phyloP scores from a whole-genome alignment of 2,888 invertebrate genomes.

The Pachydiplax longipennis region DNA sequence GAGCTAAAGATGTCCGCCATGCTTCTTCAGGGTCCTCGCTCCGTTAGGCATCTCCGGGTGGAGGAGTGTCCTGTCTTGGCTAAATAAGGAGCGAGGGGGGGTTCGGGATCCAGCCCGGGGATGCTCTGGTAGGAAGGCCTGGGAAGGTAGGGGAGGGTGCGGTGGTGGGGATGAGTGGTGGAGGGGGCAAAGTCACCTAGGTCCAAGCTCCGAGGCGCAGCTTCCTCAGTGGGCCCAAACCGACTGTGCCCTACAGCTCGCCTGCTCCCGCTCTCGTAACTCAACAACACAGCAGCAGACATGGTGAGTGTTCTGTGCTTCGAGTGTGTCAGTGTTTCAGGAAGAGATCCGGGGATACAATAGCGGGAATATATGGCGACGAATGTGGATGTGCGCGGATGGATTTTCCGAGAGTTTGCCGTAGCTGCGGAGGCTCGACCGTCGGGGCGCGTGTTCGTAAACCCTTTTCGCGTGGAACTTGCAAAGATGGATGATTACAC shows the following conservation, averaged over 20 bases:
- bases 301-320: conserved; percentile 20
- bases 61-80: conserved; percentile 16
- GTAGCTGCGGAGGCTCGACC: neutral
- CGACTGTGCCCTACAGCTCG: conserved; percentile 42
- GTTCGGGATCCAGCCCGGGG: neutral
- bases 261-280: conserved; percentile 20
- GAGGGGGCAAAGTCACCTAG: conserved; percentile 38
- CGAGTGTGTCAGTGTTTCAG: neutral
- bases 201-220: conserved; percentile 21
- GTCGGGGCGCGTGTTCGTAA: neutral
- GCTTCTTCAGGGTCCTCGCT: neutral
- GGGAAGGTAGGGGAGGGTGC: neutral
- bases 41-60: neutral
- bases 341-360: neutral
- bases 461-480: neutral
- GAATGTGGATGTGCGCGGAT: neutral
- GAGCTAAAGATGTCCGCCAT: neutral
- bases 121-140: neutral
- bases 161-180: neutral
- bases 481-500: neutral
- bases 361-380: neutral
- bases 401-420: neutral
- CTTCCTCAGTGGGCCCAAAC: conserved; percentile 33
- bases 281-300: conserved; percentile 33
- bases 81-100: conserved; percentile 36